Percentiles rank a stretch among this genome's conserved stretches.
These are phyloP conservation scores for Ridgeia piscesae DNA, from an alignment of 1,140 invertebrate genomes.

Conservation along the genomic window DNA sequence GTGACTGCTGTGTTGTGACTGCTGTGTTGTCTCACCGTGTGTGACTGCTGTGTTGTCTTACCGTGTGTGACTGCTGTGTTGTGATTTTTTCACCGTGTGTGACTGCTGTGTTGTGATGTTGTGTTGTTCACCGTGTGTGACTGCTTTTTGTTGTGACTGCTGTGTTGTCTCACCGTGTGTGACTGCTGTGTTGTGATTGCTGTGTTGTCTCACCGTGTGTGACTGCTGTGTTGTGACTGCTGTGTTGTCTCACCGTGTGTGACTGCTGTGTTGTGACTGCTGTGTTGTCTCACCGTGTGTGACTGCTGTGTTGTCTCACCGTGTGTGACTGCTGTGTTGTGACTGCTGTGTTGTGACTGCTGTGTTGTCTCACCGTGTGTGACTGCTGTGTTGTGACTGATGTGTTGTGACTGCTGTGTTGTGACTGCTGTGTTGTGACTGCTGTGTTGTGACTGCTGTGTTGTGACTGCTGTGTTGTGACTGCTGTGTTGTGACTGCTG, in stretches of 20 bases:
- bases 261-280: too few species aligned
- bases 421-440: not conserved
- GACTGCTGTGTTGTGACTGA: too few species aligned
- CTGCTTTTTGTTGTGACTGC: too few species aligned
- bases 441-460: too few species aligned
- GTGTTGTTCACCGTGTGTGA: too few species aligned
- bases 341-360: slow-evolving; percentile 19
- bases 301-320: not conserved
- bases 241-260: not conserved
- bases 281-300: too few species aligned
- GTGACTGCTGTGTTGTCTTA: too few species aligned
- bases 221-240: not conserved
- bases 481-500: not conserved
- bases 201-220: too few species aligned
- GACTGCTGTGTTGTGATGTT: not conserved
- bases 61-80: not conserved
- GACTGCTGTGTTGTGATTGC: too few species aligned
- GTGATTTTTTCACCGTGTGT: not conserved
- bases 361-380: not conserved
- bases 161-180: not conserved
- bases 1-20: not conserved
- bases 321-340: slow-evolving; percentile 1
- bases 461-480: too few species aligned
- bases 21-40: not conserved
- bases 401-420: slow-evolving; percentile 10